Evolutionary conservation across 2,888 invertebrate genomes (phyloP), one percentile per base, ranked within the genome.

Genomic region (Zootermopsis nevadensis): DNA sequence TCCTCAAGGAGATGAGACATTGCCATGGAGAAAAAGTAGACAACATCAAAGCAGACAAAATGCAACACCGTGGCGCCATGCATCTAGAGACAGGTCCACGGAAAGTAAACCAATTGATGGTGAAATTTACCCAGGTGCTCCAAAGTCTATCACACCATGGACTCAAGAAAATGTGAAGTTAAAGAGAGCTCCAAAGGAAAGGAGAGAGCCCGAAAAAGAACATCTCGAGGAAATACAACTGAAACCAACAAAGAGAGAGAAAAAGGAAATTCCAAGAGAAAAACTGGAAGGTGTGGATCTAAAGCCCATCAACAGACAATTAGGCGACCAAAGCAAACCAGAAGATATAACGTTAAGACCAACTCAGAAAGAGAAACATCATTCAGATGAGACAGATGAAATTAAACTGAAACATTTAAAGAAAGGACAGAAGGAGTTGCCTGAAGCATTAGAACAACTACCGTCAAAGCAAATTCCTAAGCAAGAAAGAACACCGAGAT

Each of bases 1-100:
- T 85, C 91, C 91, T 24, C 85, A 89, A 85, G 92, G 91, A 42
- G 92, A 93, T 87, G 92, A 92, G 88, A 89, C 90, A 48, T 86
- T 92, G 85, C 91, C 92, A 31, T 93, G 93, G 92, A 89, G 92
- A 86, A 87, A 86, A 84, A 88, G 87, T 30, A 86, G 88, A 3
- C 88, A 88, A 60, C 85, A 85, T 48, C 88, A 87, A 84, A 86
- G 88, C 84, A 85, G 87, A 72, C 86, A 87, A 77, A 86, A 86
- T 30, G 83, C 84, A 31, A 84, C 86, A 69, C 83, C 24, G n/a
- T 85, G 48, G 86, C 86, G 87, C 15, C 69, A 27, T 2, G 12
- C 1, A 33, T 72, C 83, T 82, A 84, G 76, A 74, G 82, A 42
- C 55, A 76, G 30, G 19, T 77, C 77, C 22, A 24, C 66, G 42